phyloP scores from a whole-genome alignment of 2,888 invertebrate genomes.

The Beris chalybata region DNA sequence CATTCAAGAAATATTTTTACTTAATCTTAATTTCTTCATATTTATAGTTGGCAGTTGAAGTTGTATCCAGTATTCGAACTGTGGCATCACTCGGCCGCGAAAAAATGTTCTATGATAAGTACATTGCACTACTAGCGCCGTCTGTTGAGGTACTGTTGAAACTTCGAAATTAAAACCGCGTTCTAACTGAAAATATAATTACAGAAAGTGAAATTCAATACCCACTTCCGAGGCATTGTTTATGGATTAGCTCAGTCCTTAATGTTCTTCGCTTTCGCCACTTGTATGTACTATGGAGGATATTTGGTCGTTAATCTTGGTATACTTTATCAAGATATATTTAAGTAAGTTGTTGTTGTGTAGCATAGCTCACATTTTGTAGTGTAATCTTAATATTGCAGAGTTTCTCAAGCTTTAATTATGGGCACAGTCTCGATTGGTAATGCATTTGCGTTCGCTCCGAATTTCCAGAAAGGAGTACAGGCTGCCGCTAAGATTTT shows the following conservation, averaged over 20 bases:
- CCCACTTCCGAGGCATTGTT: constrained; percentile 69
- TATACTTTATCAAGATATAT: constrained; percentile 63
- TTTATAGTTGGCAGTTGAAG: constrained; percentile 71
- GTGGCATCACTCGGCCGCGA: constrained; percentile 75
- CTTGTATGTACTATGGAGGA: constrained; percentile 73
- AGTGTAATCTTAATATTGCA: constrained; percentile 46
- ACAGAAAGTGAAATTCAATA: constrained; percentile 60
- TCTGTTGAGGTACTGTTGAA: constrained; percentile 55
- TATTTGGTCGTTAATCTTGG: constrained; percentile 64
- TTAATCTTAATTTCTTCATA: too few species aligned
- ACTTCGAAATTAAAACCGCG: too few species aligned
- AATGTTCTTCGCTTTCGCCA: constrained; percentile 72
- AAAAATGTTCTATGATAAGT: constrained; percentile 66
- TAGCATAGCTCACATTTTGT: too few species aligned
- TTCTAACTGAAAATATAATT: too few species aligned
- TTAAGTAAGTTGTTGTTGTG: constrained; percentile 65
- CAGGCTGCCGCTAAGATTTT: constrained; percentile 71
- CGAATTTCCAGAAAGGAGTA: constrained; percentile 79
- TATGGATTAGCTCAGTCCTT: constrained; percentile 72
- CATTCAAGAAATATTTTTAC: too few species aligned
- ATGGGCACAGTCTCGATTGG: constrained; percentile 73
- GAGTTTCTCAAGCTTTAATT: constrained; percentile 72
- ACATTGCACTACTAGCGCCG: constrained; percentile 63
- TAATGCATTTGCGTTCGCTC: constrained; percentile 67
- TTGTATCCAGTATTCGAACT: constrained; percentile 75